A percentile compares a stretch with the other conserved stretches of the same genome.
These are phyloP conservation scores for Graphium colonna DNA, from an alignment of 2,888 invertebrate species.

Conservation along the genomic window DNA sequence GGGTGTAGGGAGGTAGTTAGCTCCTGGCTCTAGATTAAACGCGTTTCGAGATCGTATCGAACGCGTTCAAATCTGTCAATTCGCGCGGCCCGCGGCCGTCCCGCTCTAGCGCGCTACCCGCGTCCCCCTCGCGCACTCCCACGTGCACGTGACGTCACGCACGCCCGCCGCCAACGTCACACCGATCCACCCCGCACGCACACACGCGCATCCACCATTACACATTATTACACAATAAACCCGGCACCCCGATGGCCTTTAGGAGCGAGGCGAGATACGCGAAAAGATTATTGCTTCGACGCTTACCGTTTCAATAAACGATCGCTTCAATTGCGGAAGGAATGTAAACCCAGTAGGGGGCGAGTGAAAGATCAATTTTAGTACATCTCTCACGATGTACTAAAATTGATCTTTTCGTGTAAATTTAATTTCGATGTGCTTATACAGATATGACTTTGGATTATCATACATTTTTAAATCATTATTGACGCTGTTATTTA, in stretches of 20 bases:
- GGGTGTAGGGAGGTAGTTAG: constrained; percentile 4
- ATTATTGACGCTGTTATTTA: too few species aligned
- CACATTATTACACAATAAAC: constrained; percentile 16
- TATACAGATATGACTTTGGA: too few species aligned
- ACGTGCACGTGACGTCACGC: constrained; percentile 71
- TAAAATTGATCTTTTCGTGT: too few species aligned
- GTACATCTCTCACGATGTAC: too few species aligned
- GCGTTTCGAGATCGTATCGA: constrained; percentile 71
- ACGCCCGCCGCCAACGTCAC: constrained; percentile 60
- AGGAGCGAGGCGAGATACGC: too few species aligned
- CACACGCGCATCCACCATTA: constrained; percentile 10
- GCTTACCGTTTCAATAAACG: background rate
- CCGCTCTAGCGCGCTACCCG: constrained; percentile 39
- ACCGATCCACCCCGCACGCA: constrained; percentile 33
- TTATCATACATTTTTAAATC: too few species aligned
- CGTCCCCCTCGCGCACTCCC: constrained; percentile 61
- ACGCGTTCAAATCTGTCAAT: constrained; percentile 69
- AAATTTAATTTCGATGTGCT: too few species aligned
- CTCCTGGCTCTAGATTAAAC: constrained; percentile 47
- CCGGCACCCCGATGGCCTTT: constrained; percentile 4
- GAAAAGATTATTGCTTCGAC: constrained; percentile 2
- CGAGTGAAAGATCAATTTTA: background rate
- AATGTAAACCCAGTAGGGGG: too few species aligned
- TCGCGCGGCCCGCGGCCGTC: constrained; percentile 57
- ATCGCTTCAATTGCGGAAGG: background rate